These are phyloP conservation scores for Pandion haliaetus DNA, from an alignment of 2,113 vertebrate genomes.

Conservation along the genomic window DNA sequence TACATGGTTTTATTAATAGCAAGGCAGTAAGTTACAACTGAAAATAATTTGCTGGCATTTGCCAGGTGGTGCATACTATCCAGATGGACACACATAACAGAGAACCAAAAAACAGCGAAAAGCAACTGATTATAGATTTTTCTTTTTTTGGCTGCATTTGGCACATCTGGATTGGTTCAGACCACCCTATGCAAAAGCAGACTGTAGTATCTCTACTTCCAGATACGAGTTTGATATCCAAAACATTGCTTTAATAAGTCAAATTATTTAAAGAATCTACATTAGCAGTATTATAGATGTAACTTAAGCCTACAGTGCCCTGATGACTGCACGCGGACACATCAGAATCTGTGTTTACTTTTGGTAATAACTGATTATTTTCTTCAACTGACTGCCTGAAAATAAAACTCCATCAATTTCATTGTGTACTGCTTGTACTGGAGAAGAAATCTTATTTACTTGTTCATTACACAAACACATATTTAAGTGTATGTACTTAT, in stretches of 20 bases:
- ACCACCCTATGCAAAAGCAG: neutral
- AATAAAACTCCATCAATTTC: neutral
- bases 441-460: neutral
- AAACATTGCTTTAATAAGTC: neutral
- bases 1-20: neutral
- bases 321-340: neutral
- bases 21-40: neutral
- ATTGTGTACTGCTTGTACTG: neutral
- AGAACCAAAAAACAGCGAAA: neutral
- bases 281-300: neutral
- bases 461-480: neutral
- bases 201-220: neutral
- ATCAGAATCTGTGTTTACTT: neutral
- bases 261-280: neutral
- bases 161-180: neutral
- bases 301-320: neutral
- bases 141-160: neutral
- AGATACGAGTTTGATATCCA: neutral
- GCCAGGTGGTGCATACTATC: fast-evolving
- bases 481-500: neutral
- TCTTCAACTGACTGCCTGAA: neutral
- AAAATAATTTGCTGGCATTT: neutral
- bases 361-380: neutral
- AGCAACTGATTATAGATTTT: neutral
- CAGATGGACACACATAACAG: neutral